Percentiles rank a stretch among this genome's conserved stretches.
These are phyloP conservation scores for Pinna nobilis DNA, from an alignment of 1,140 invertebrate genomes.

Conservation along the genomic window DNA sequence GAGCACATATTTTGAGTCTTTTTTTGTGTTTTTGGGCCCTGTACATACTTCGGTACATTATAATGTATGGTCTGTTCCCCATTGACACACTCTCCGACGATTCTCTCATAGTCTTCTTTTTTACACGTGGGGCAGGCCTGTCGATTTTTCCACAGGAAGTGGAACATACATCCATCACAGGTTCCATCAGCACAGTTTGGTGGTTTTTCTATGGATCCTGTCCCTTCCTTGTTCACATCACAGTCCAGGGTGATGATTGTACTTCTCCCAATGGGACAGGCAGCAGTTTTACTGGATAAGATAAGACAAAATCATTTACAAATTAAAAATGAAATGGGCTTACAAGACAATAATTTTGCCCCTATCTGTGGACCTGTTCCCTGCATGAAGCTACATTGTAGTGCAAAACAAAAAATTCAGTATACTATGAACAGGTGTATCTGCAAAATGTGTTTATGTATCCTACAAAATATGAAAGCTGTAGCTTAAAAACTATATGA, in stretches of 20 bases:
- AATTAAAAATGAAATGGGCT: too few relatives aligned
- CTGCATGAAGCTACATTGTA: too few relatives aligned
- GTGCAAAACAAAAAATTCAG: too few relatives aligned
- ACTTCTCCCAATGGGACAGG: conserved; percentile 77
- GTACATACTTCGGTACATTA: conserved; percentile 75
- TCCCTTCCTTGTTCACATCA: conserved; percentile 70
- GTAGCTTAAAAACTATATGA: too few relatives aligned
- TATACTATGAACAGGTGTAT: too few relatives aligned
- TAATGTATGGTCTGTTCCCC: conserved; percentile 78
- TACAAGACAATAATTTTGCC: too few relatives aligned
- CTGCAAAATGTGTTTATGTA: too few relatives aligned
- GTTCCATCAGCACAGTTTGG: conserved; percentile 80
- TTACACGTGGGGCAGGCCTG: conserved; percentile 79
- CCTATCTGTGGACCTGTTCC: too few relatives aligned
- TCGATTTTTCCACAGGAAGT: conserved; percentile 77
- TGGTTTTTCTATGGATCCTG: conserved; percentile 75
- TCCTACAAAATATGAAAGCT: too few relatives aligned
- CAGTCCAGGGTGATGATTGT: conserved; percentile 77
- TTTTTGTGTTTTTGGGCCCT: too few relatives aligned
- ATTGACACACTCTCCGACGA: conserved; percentile 78
- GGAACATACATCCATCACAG: conserved; percentile 81
- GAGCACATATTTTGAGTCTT: too few relatives aligned
- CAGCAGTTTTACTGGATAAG: conserved; percentile 74
- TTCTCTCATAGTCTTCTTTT: conserved; percentile 73
- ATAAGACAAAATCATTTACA: too few relatives aligned